Evolutionary conservation across 2,113 vertebrate genomes (phyloP), one percentile per base, ranked within the genome.

Genomic region (Gorsachius goisagi): DNA sequence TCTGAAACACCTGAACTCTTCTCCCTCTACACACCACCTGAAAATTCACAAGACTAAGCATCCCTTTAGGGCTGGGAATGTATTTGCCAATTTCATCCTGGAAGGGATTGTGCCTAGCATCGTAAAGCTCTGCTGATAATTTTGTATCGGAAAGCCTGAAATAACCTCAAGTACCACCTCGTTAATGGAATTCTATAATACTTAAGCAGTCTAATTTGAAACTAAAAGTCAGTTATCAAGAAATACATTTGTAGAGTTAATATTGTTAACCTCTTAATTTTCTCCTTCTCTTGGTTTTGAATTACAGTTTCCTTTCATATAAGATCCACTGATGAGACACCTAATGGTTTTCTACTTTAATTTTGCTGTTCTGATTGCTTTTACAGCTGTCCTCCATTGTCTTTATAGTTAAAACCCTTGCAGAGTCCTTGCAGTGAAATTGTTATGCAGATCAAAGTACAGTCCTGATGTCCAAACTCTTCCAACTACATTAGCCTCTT

Each of bases 241-340:
- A 69, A 95, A 93, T 95, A 83, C 56, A 82, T 97, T 95, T 96
- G 74, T 85, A 79, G 49, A 95, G 77, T 47, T 97, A 92, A 89
- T 91, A 82, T 58, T 92, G 19, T 96, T 97, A 91, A 85, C 83
- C 69, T 96, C 80, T 92, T 95, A 84, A 97, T 96, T 98, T 97
- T 95, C 24, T 23, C 83, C 30, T 75, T 96, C 41, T 94, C 56
- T 95, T 91, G 41, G 33, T 84, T 93, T 91, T 95, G 79, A 97
- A 94, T 97, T 95, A 88, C 52, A 89, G n/a, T 88, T 95, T 96
- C 86, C 68, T 95, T 97, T 91, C 62, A 88, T 95, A 79, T 89
- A 62, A 95, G 97, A 96, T 78, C 30, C 62, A 80, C 37, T 90
- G 85, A 82, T 64, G 56, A 97, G 62, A 55, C 27, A 28, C 11